Conservation (phyloP, 2,888 invertebrate species). For the Eurois occulta region DNA sequence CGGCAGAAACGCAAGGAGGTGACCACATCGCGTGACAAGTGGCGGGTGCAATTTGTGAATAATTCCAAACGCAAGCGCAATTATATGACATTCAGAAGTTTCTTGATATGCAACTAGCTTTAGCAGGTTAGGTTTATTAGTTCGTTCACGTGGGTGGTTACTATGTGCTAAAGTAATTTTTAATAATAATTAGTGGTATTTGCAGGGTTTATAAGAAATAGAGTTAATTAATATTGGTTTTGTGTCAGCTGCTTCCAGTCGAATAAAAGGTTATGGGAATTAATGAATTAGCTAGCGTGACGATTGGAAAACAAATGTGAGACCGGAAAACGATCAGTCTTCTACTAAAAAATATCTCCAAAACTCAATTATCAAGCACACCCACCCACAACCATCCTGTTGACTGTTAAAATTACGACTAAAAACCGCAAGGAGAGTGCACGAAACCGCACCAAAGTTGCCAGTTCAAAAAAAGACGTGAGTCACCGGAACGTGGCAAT, state of each 20-base stretch:
- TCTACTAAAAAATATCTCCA: slow-evolving; percentile 5
- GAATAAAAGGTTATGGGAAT: slow-evolving; percentile 30
- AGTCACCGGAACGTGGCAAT: slow-evolving; percentile 68
- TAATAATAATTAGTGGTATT: slow-evolving; percentile 49
- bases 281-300: slow-evolving; percentile 1
- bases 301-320: background rate
- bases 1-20: slow-evolving; percentile 62
- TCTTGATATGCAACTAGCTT: slow-evolving; percentile 44
- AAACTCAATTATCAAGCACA: slow-evolving; percentile 47
- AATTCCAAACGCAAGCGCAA: slow-evolving; percentile 64
- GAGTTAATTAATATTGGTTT: slow-evolving; percentile 33
- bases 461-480: slow-evolving; percentile 53
- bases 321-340: slow-evolving; percentile 2
- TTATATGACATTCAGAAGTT: slow-evolving; percentile 68
- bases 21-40: slow-evolving; percentile 71
- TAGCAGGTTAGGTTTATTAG: no score
- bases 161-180: slow-evolving; percentile 55
- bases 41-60: slow-evolving; percentile 67
- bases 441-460: slow-evolving; percentile 57
- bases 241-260: slow-evolving; percentile 44
- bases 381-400: slow-evolving; percentile 57
- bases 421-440: slow-evolving; percentile 66
- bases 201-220: slow-evolving; percentile 24
- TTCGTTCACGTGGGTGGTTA: slow-evolving; percentile 51
- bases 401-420: slow-evolving; percentile 64